These are phyloP conservation scores for Nesogale talazaci DNA, from an alignment of 2,113 vertebrate species.

Conservation along the genomic window DNA sequence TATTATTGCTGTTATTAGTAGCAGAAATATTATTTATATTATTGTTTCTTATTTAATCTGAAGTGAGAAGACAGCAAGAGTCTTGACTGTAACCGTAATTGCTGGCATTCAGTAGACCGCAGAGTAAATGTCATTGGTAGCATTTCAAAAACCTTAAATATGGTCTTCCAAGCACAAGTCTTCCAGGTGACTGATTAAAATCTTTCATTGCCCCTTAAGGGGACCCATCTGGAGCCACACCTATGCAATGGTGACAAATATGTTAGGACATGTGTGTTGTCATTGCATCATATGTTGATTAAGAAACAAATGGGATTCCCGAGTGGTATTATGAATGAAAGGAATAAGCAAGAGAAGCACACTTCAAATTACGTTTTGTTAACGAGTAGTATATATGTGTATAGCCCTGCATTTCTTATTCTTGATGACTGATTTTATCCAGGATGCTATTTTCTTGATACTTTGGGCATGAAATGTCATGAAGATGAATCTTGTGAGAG, in stretches of 20 bases:
- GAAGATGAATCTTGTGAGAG: not conserved
- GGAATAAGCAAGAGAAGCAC: not conserved
- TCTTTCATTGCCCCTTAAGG: slow-evolving; percentile 26
- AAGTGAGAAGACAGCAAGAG: not conserved
- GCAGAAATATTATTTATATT: too few relatives aligned
- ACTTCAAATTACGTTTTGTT: not conserved
- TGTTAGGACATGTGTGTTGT: slow-evolving; percentile 73
- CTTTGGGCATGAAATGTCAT: not conserved
- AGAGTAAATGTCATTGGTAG: too few relatives aligned
- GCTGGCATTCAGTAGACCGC: not conserved
- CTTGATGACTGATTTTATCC: not conserved
- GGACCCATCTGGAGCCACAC: slow-evolving; percentile 59
- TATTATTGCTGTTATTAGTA: not conserved
- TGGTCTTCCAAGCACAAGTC: not conserved
- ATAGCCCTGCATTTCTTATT: not conserved
- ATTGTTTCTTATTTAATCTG: not conserved
- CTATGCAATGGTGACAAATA: slow-evolving; percentile 44
- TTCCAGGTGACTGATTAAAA: slow-evolving; percentile 31
- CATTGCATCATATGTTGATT: slow-evolving; percentile 73
- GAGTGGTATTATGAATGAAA: slow-evolving; percentile 52
- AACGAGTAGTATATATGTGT: not conserved
- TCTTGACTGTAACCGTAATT: not conserved
- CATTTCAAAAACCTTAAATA: not conserved
- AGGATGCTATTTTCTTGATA: slow-evolving; percentile 9
- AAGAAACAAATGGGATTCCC: slow-evolving; percentile 65